Evolutionary conservation across 35 echinoderm and acorn worm genomes (phyloP), one percentile per base, ranked within the genome.

Genomic region (Eucidaris tribuloides): DNA sequence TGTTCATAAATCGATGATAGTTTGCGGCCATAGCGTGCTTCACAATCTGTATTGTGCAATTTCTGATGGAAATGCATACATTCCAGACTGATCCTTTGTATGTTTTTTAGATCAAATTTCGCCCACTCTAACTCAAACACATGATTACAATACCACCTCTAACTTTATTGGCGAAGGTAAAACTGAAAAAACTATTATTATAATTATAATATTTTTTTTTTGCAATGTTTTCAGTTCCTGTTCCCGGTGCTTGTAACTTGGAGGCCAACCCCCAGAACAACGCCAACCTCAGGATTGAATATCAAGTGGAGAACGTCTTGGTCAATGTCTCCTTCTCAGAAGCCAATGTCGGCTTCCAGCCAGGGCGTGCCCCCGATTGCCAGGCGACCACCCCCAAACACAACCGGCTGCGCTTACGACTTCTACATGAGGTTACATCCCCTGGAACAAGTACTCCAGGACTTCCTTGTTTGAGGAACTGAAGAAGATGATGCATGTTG

Each of bases 401-500:
- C 7, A 43, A 30, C 66, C 25, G 23, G 66, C 66, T 72, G 5
- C 66, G 66, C 14, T 72, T n/a, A 72, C 14, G 66, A 72, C 66
- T 72, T 72, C 38, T 72, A 72, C 38, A 72, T 72, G 33, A 14
- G 28, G 33, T 72, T n/a, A 33, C 66, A 37, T 72, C 9, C 6
- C 6, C 0, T 72, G 66, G 66, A 43, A 43, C 66, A 72, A 3
- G 40, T 72, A 72, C 43, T 72, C 66, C 0, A 37, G 36, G 66
- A n/a, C 15, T 35, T 72, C 66, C 38, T 39, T 72, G 2, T 72
- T 72, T 20, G 22, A 39, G 9, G 37, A 72, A 2, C 36, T 72
- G 66, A 37, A 72, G 66, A 72, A 72, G 20, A 72, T 72, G 66
- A 72, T 72, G 66, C 36, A 32, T 22, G 33, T 43, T 11, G 33